These are phyloP conservation scores for Spea multiplicata DNA, from an alignment of 2,113 vertebrate genomes.

Conservation along the genomic window DNA sequence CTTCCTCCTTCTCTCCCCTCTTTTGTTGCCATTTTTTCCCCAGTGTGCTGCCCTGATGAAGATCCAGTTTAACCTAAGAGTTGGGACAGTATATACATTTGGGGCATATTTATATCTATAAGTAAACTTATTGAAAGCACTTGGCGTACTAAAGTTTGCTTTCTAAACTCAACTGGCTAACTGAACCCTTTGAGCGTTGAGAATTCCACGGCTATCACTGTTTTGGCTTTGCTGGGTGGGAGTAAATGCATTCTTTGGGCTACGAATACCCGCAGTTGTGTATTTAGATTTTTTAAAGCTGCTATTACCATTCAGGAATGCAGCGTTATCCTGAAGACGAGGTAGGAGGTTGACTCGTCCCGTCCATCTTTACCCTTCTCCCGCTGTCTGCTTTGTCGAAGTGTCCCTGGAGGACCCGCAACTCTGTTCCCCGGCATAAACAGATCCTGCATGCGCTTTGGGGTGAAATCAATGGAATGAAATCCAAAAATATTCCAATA, in stretches of 20 bases:
- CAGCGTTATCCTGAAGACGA: conserved; percentile 11
- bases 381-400: conserved; percentile 1
- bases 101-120: no score
- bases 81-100: no score
- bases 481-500: no score
- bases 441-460: not conserved
- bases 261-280: not conserved
- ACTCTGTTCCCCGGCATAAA: not conserved
- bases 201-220: no score
- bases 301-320: conserved; percentile 6
- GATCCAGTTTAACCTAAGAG: no score
- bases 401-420: conserved; percentile 21
- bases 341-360: conserved; percentile 17
- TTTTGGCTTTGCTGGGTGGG: not conserved
- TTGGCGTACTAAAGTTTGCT: no score
- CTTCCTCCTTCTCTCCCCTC: no score
- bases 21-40: no score
- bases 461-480: not conserved
- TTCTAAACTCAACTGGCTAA: no score
- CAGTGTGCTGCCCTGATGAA: no score
- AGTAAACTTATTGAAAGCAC: no score
- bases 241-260: conserved; percentile 17
- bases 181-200: no score
- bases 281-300: not conserved
- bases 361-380: not conserved